Evolutionary conservation across 1,140 invertebrate species (phyloP).

Genomic region (Drosophila mayri): DNA sequence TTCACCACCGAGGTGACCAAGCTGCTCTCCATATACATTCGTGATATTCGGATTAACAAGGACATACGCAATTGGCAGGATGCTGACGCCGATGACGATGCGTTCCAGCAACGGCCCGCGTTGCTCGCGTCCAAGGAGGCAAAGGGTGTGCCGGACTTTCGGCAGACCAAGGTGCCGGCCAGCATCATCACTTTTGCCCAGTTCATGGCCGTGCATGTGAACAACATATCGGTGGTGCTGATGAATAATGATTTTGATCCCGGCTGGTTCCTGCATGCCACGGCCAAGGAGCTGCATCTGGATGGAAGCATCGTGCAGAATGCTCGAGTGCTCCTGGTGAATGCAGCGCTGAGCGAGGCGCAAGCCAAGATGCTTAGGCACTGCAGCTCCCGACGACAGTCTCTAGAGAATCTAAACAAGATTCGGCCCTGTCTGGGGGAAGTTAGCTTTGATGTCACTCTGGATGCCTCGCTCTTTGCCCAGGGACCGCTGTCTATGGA

Average conservation of each 20-base stretch:
- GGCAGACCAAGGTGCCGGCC: slow-evolving; percentile 90
- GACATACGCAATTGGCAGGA: slow-evolving; percentile 87
- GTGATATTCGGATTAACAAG: slow-evolving; percentile 94
- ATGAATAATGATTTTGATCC: slow-evolving; percentile 87
- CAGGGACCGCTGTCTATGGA: slow-evolving; percentile 92
- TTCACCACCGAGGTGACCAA: slow-evolving; percentile 96
- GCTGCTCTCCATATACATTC: slow-evolving; percentile 92
- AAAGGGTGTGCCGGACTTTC: slow-evolving; percentile 88
- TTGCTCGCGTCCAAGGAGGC: slow-evolving; percentile 38
- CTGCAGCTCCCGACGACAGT: slow-evolving; percentile 75
- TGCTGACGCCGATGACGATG: slow-evolving; percentile 46
- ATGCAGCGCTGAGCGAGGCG: slow-evolving; percentile 87
- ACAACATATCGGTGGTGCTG: slow-evolving; percentile 91
- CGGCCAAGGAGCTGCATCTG: slow-evolving; percentile 90
- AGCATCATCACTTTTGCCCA: slow-evolving; percentile 93
- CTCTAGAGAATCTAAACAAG: slow-evolving; percentile 78
- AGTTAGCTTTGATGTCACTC: slow-evolving; percentile 89
- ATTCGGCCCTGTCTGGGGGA: slow-evolving; percentile 88
- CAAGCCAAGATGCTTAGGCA: slow-evolving; percentile 85
- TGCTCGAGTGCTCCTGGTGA: slow-evolving; percentile 90
- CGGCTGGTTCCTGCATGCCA: slow-evolving; percentile 91
- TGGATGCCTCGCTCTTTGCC: slow-evolving; percentile 91
- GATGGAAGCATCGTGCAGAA: slow-evolving; percentile 91
- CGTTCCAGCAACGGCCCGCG: slow-evolving; percentile 71
- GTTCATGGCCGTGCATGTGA: slow-evolving; percentile 95